Evolutionary conservation across 2,797 vertebrate genomes (phyloP), one percentile per base, ranked within the genome.

Genomic region (Peromyscus aztecus): DNA sequence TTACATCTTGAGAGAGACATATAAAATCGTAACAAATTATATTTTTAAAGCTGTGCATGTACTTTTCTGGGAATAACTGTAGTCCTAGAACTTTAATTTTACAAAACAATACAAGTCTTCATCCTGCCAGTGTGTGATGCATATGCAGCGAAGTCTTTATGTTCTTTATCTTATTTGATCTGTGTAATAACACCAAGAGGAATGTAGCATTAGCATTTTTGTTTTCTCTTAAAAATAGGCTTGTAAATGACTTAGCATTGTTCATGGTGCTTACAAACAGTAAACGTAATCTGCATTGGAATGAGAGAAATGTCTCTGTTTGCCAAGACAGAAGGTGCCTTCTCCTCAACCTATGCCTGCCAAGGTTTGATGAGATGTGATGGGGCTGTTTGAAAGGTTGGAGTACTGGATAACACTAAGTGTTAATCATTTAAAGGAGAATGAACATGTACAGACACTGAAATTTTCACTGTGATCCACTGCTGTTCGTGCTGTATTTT

Each of bases 141-240:
- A 52, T 69, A 21, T 24, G 46, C 76, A 3, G 24, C 11, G 81
- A 59, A 84, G 40, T 21, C 24, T 43, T 46, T 61, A 8, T 49
- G 37, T 24, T 34, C 34, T 75, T 87, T 76, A 12, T 24, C 19
- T 76, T 59, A 5, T 55, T 43, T 59, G n/a, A 37, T 92, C 27
- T 6, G 14, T 11, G 31, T 31, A 67, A 81, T 46, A 78, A 77
- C 52, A 55, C 10, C 13, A 13, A 21, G 8, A 86, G 24, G 8
- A 76, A 81, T 9, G 13, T n/a, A n/a, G 76, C 63, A 17, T 71
- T 78, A 23, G 37, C 23, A 2, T 34, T 17, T 27, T 73, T 87
- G 43, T n/a, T 63, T 96, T 77, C n/a, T 80, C 76, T n/a, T 11
- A 19, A 77, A 95, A 69, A 88, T 10, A 61, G 40, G 52, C 59